Evolutionary conservation across 2,888 invertebrate species (phyloP), one percentile per base, ranked within the genome.

Genomic region (Torymus aiolomorphi): DNA sequence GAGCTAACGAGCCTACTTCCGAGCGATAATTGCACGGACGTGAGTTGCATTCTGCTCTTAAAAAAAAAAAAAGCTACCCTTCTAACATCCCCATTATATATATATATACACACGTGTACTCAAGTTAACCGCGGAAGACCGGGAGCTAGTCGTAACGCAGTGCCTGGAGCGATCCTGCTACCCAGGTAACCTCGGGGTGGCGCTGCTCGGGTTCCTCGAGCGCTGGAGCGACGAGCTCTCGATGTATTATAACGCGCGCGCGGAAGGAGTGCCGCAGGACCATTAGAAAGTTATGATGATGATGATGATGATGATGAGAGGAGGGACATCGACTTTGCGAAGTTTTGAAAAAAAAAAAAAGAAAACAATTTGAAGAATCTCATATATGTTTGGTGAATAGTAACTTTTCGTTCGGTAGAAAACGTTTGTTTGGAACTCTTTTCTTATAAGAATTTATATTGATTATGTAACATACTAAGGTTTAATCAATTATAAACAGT

Each of bases 151-250:
- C 12, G 18, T 54, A 51, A 20, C 24, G 11, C 20, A 52, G 4
- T 65, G 65, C 63, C 86, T 83, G 81, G 75, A 82, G 4, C 85
- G 84, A 31, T 87, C 86, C 3, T 54, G 82, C 8, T 87, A 88
- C 61, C 84, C 86, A 4, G 80, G 83, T 31, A 82, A 85, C 49
- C 79, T 88, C 14, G 84, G 86, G 63, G 83, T 82, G 10, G 83
- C 75, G 20, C 57, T 88, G 24, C 49, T 86, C 3, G 83, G 85
- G 42, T 88, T 87, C 66, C 75, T 88, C 49, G 83, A 86, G 76
- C 80, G 82, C 71, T 83, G 72, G 70, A 84, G 85, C 69, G 74
- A 84, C 20, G 84, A 87, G 20, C 77, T 88, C 12, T 84, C 87
- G 3, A 85, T 85, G 83, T 88, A 88, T 57, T 42, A 42, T 10